Conservation (phyloP, 2,888 invertebrate genomes). For the Gari tellinella region DNA sequence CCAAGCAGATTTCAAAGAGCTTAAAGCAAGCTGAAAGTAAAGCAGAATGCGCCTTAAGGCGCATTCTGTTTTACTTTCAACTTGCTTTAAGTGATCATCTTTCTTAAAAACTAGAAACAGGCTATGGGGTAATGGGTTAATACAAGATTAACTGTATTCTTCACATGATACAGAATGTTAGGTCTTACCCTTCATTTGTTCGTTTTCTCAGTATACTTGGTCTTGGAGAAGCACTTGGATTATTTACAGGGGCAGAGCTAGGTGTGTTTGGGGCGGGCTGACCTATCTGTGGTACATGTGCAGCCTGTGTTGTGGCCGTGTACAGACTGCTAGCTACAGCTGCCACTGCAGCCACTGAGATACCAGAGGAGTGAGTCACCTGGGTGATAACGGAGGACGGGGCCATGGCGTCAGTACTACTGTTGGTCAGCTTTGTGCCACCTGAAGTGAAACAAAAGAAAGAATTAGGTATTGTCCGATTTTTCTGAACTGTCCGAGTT, state of each 20-base stretch:
- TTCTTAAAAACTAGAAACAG: no score
- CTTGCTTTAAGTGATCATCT: no score
- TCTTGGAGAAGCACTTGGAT: conserved; percentile 88
- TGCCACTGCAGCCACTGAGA: conserved; percentile 50
- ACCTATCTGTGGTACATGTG: conserved; percentile 54
- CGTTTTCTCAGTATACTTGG: conserved; percentile 95
- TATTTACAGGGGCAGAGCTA: conserved; percentile 62
- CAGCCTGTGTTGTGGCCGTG: conserved; percentile 54
- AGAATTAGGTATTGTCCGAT: no score
- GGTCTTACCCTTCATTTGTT: conserved; percentile 90
- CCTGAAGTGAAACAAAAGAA: neutral
- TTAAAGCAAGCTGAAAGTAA: no score
- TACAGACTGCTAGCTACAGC: conserved; percentile 67
- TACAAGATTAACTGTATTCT: no score
- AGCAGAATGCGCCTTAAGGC: no score
- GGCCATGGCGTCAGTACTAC: conserved; percentile 10
- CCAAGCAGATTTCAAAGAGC: no score
- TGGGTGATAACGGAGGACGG: conserved; percentile 3
- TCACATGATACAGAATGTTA: no score
- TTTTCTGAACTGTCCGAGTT: no score
- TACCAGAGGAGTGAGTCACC: conserved; percentile 19
- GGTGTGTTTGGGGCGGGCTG: conserved; percentile 53
- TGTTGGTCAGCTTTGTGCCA: conserved; percentile 13
- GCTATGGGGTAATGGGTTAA: no score
- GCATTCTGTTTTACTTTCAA: no score